phyloP scores from a whole-genome alignment of 2,888 invertebrate species.

The Nomada fucata region DNA sequence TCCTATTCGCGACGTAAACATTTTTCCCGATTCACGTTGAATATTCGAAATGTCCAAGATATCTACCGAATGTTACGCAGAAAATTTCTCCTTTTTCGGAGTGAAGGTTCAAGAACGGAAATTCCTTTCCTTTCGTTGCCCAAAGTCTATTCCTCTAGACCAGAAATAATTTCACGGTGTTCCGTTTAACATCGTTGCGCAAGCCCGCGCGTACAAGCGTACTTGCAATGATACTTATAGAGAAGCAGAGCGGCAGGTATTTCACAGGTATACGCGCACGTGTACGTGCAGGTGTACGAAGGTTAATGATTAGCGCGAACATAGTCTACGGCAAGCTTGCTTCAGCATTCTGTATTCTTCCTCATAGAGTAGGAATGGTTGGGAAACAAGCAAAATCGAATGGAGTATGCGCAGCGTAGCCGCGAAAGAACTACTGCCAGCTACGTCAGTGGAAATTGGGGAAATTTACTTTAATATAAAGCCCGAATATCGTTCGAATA shows the following conservation, averaged over 20 bases:
- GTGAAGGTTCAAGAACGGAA: neutral
- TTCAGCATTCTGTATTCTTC: conserved; percentile 50
- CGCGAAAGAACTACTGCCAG: conserved; percentile 51
- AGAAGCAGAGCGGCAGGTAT: conserved; percentile 27
- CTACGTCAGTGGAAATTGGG: conserved; percentile 58
- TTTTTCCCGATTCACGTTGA: neutral
- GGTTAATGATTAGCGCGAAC: conserved; percentile 57
- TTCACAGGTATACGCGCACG: neutral
- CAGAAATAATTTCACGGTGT: conserved; percentile 41
- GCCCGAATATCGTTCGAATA: conserved; percentile 39
- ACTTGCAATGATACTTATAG: conserved; percentile 1
- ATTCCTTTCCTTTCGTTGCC: conserved; percentile 23
- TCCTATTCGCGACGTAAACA: too few species aligned
- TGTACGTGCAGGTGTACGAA: neutral
- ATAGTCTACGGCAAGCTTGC: conserved; percentile 20
- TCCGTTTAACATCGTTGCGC: conserved; percentile 29
- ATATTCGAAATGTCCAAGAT: neutral
- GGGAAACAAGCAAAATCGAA: conserved; percentile 29
- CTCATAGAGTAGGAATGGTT: conserved; percentile 20
- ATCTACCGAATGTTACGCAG: neutral
- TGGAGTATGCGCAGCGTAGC: conserved; percentile 7
- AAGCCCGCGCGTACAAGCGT: conserved; percentile 6
- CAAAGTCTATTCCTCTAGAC: neutral
- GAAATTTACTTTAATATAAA: conserved; percentile 66
- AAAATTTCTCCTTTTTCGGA: conserved; percentile 15